Evolutionary conservation across 2,888 invertebrate genomes (phyloP), one percentile per base, ranked within the genome.

Genomic region (Netelia fuscicornis): DNA sequence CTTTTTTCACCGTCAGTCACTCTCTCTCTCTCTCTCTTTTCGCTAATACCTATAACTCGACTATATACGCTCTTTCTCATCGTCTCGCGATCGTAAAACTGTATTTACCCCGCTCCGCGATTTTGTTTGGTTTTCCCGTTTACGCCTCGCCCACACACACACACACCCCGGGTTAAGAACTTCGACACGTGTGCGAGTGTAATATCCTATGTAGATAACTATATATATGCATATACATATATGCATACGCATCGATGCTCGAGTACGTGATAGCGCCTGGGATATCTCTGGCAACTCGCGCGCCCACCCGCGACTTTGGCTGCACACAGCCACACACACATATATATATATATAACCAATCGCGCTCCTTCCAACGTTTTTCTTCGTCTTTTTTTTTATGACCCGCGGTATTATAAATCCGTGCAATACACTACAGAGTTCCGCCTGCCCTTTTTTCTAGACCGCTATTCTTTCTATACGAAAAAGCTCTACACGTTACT

Each of bases 351-450:
- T 48, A 48, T 8, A 48, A 25, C 48, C 80, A 60, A 58, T 54
- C 58, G 25, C 67, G 20, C 54, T 74, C 68, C 56, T 74, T 78
- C 37, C 25, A 70, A 30, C 20, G 54, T 81, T 78, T 64, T 70
- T 74, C 71, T 74, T 78, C 25, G 76, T 58, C 70, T 48, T 13
- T 87, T 88, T 89, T 91, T 92, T 92, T 91, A 91, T 88, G 87
- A 88, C 88, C 87, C 74, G 80, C 54, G 86, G 88, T 89, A 92
- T 91, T 92, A 91, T 92, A 92, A 92, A 93, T 91, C 90, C 90
- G 86, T 87, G 89, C 89, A 87, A 90, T 88, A 89, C 89, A 85
- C 81, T 86, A 74, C 52, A 48, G 23, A 11, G 42, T 68, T 44
- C 58, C 52, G 65, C 65, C 42, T 62, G 52, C 56, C 17, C 30